Conservation (phyloP, 2,113 vertebrate genomes). For the Pteropus alecto region DNA sequence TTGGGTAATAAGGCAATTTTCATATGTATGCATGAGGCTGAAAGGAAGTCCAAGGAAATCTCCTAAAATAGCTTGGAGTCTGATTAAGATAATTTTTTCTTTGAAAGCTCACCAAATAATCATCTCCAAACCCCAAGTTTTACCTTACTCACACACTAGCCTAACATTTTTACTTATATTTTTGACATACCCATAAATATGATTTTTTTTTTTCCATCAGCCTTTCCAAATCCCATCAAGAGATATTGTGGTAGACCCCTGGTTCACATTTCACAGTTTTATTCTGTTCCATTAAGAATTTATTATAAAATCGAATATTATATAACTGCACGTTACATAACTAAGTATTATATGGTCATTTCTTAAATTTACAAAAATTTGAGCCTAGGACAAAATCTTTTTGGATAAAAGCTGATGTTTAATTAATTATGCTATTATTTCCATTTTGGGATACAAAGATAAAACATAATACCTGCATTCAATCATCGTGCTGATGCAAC, state of each 20-base stretch:
- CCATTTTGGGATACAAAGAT: slow-evolving; percentile 53
- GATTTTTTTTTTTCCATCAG: slow-evolving; percentile 40
- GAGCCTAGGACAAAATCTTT: slow-evolving; percentile 64
- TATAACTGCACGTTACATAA: slow-evolving; percentile 65
- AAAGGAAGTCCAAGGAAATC: slow-evolving; percentile 46
- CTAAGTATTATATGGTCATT: slow-evolving; percentile 61
- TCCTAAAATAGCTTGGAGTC: neutral
- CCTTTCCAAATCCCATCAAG: slow-evolving; percentile 28
- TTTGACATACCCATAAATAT: neutral
- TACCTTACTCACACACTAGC: neutral
- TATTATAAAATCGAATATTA: slow-evolving; percentile 71
- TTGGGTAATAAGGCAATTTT: slow-evolving; percentile 31
- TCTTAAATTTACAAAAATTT: slow-evolving; percentile 68
- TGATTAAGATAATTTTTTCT: slow-evolving; percentile 33
- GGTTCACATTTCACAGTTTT: slow-evolving; percentile 61
- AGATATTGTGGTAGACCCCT: neutral
- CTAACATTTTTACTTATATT: slow-evolving; percentile 26
- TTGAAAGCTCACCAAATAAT: slow-evolving; percentile 5
- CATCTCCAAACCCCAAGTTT: neutral
- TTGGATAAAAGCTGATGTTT: slow-evolving; percentile 59
- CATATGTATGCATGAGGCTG: neutral
- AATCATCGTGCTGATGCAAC: slow-evolving; percentile 31
- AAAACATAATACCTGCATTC: slow-evolving; percentile 40
- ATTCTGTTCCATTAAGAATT: slow-evolving; percentile 75
- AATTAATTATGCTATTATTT: slow-evolving; percentile 69